Percentiles rank a stretch among this genome's conserved stretches.
These are phyloP conservation scores for Pluvialis apricaria DNA, from an alignment of 2,113 vertebrate species.

Conservation along the genomic window DNA sequence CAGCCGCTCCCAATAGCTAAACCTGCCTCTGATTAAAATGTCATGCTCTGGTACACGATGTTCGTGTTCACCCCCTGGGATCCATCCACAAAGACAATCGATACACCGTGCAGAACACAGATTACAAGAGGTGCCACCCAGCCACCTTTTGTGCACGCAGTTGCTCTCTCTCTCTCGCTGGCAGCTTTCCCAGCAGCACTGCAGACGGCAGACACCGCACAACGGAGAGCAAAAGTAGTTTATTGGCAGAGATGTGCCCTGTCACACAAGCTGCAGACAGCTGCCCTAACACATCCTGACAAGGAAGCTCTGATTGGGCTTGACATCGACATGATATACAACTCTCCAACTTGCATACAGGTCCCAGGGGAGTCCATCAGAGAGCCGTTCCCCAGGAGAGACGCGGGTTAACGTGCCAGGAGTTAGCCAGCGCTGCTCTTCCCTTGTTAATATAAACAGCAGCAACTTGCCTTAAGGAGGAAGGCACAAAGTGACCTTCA, in stretches of 20 bases:
- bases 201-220: conserved; percentile 27
- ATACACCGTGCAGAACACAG: neutral
- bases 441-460: neutral
- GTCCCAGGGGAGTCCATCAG: neutral
- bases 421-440: neutral
- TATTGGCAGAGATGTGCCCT: neutral
- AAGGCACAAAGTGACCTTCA: conserved; percentile 21
- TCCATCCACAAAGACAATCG: conserved; percentile 48
- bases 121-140: conserved; percentile 50
- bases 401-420: neutral
- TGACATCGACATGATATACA: neutral
- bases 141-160: conserved; percentile 32
- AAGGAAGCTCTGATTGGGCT: neutral
- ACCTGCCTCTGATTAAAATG: neutral
- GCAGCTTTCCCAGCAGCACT: conserved; percentile 56
- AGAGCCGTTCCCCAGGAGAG: neutral
- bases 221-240: conserved; percentile 7
- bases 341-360: neutral
- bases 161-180: conserved; percentile 27
- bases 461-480: neutral
- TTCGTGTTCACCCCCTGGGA: neutral
- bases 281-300: conserved; percentile 32
- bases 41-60: neutral
- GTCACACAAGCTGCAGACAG: conserved; percentile 47
- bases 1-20: neutral